phyloP scores from a whole-genome alignment of 2,888 invertebrate species.

The Frankliniella intonsa region DNA sequence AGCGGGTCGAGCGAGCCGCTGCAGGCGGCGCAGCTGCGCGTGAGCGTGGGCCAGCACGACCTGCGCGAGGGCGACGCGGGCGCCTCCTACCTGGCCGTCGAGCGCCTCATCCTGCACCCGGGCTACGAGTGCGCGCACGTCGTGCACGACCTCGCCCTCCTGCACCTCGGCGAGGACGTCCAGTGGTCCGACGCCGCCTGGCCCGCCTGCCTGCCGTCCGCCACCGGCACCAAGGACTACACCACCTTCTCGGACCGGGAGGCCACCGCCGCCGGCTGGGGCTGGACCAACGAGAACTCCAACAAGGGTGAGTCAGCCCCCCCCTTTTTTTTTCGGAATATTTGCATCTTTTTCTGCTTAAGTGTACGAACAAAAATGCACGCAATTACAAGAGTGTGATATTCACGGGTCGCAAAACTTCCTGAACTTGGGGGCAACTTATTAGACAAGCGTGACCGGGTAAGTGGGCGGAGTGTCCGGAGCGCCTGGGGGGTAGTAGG shows the following conservation, averaged over 20 bases:
- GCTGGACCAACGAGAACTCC: constrained; percentile 72
- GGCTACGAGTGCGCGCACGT: constrained; percentile 58
- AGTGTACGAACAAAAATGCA: no score
- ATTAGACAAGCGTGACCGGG: no score
- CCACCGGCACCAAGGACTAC: constrained; percentile 46
- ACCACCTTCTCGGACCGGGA: constrained; percentile 53
- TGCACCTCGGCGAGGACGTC: constrained; percentile 62
- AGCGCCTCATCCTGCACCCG: constrained; percentile 65
- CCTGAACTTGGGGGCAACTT: no score
- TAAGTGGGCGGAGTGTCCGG: background rate
- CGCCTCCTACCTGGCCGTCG: constrained; percentile 49
- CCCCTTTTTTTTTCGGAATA: no score
- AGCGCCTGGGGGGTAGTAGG: background rate
- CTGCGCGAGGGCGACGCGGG: constrained; percentile 54
- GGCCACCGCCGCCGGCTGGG: constrained; percentile 81
- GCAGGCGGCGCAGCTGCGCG: constrained; percentile 59
- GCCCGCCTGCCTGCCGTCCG: constrained; percentile 71
- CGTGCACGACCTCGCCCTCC: constrained; percentile 60
- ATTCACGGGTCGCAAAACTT: no score
- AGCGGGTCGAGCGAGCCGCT: constrained; percentile 60
- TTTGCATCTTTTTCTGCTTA: no score
- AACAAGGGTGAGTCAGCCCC: constrained; percentile 54
- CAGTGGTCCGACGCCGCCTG: constrained; percentile 60
- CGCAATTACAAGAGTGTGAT: no score
- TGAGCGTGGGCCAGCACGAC: constrained; percentile 67